phyloP scores from a whole-genome alignment of 1,140 invertebrate genomes.

The Caenorhabditis brenneri region DNA sequence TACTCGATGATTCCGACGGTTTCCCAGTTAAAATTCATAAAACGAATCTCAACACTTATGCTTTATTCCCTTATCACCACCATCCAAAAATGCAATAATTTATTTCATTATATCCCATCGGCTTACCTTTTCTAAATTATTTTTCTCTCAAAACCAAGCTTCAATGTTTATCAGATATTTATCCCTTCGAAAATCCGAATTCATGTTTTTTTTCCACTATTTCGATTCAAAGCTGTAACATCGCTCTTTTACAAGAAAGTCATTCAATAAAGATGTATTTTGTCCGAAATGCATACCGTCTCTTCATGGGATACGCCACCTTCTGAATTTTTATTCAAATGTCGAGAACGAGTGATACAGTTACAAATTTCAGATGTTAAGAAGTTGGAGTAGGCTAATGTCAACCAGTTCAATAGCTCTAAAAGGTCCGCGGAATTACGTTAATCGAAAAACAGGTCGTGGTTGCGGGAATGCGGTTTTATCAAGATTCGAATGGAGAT shows the following conservation, averaged over 20 bases:
- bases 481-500: constrained; percentile 7
- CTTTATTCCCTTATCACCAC: neutral
- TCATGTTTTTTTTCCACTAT: too few species aligned
- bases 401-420: neutral
- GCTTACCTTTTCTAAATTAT: neutral
- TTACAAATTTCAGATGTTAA: neutral
- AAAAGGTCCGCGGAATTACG: neutral
- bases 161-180: neutral
- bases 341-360: neutral
- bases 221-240: neutral
- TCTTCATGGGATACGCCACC: neutral
- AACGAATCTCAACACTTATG: neutral
- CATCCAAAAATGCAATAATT: neutral
- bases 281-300: too few species aligned
- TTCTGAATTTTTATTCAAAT: neutral
- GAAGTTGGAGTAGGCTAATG: neutral
- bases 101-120: neutral
- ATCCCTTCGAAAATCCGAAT: neutral
- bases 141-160: neutral
- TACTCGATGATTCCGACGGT: too few species aligned
- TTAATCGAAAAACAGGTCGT: constrained; percentile 1
- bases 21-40: neutral
- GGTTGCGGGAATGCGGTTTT: neutral
- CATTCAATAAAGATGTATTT: neutral
- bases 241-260: neutral